Base-by-base conservation (phyloP, 2,797 vertebrate genomes). In the Liparis tanakae region DNA sequence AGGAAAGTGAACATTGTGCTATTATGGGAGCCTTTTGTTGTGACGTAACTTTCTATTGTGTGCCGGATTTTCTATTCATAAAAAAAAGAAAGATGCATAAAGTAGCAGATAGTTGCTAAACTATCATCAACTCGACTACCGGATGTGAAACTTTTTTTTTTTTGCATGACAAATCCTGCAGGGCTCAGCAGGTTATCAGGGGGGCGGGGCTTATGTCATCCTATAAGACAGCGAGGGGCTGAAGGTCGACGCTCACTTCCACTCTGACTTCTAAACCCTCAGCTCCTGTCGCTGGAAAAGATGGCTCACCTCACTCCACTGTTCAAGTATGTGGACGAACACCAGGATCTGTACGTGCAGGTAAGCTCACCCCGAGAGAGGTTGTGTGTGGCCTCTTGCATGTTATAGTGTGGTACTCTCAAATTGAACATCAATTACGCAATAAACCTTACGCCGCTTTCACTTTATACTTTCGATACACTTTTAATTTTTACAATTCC, bases 251-350 rank as follows among this genome's bases (percentile, higher is more conserved):
- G 34, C 54, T 76, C 25, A 70, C 76, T 30, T 68, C 59, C n/a
- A 0, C 25, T 79, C 75, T 81, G 58, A 67, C 60, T 74, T 25
- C 83, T 57, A 1, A 74, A 76, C 78, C 84, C 37, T 76, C 82
- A 91, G 85, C 72, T 84, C 48, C 77, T 68, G 68, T 81, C 18
- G 0, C 67, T 1, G 50, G 67, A 62, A 83, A 93, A 91, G 15
- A 99, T 99, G 98, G 90, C 96, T 44, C 83, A 83, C 71, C 95
- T 99, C 55, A 57, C 89, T 8, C 22, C 85, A 0, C 87, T 99
- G 53, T 99, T 99, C 83, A 93, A 96, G 74, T 95, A 98, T 43
- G 93, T 99, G 59, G 97, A 99, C n/a, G 93, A 96, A 14, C 93
- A 99, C 74, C 97, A 99, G 91, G 97, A 98, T 1, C 83, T 95